These are phyloP conservation scores for Hyposoter dolosus DNA, from an alignment of 2,888 invertebrate species.

Conservation along the genomic window DNA sequence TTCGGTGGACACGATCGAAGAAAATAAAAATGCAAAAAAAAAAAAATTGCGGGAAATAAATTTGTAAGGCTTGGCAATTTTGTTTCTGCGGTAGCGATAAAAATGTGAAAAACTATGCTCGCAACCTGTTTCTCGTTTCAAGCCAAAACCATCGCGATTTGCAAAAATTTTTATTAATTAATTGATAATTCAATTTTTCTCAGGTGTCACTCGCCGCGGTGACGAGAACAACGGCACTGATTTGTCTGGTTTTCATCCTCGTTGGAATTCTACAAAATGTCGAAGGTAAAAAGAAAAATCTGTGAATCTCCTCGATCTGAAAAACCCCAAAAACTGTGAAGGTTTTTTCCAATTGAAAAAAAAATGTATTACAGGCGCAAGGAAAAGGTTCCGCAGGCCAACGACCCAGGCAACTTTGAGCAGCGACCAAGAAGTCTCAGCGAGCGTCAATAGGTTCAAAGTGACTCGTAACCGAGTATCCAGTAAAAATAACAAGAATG, in stretches of 20 bases:
- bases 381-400: slow-evolving; percentile 89
- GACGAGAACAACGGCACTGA: slow-evolving; percentile 76
- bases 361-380: slow-evolving; percentile 85
- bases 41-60: not conserved
- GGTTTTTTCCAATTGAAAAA: slow-evolving; percentile 52
- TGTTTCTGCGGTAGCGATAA: not conserved
- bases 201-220: slow-evolving; percentile 76
- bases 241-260: slow-evolving; percentile 78
- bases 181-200: slow-evolving; percentile 64
- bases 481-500: slow-evolving; percentile 82
- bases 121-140: not conserved
- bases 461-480: slow-evolving; percentile 81
- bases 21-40: slow-evolving; percentile 29
- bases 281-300: slow-evolving; percentile 77
- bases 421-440: slow-evolving; percentile 87
- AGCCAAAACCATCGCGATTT: slow-evolving; percentile 11
- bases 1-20: slow-evolving; percentile 12
- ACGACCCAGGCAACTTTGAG: slow-evolving; percentile 86
- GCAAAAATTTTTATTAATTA: slow-evolving; percentile 20
- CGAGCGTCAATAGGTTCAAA: slow-evolving; percentile 89
- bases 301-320: not conserved
- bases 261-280: slow-evolving; percentile 78
- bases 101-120: not conserved
- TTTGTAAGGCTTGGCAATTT: slow-evolving; percentile 10
- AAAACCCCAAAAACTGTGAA: not conserved